These are phyloP conservation scores for Phengaris alcon DNA, from an alignment of 2,888 invertebrate species.

Conservation along the genomic window DNA sequence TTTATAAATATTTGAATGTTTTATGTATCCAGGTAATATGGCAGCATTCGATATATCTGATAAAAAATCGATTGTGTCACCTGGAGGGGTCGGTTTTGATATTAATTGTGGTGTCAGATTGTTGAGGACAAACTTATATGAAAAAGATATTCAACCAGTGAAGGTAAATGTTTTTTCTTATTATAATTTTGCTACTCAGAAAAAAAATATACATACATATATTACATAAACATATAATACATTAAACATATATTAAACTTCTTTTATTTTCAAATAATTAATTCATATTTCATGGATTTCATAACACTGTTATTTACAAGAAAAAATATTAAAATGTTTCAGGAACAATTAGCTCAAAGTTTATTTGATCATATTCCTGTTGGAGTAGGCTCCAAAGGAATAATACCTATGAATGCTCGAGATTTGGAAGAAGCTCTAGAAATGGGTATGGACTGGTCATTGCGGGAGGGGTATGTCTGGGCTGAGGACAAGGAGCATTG, in stretches of 20 bases:
- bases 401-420: constrained; percentile 98
- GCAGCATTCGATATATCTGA: constrained; percentile 98
- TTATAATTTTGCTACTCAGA: neutral
- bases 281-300: neutral
- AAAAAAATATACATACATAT: neutral
- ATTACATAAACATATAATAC: too few species aligned
- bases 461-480: constrained; percentile 99
- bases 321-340: constrained; percentile 38
- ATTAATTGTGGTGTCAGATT: constrained; percentile 99
- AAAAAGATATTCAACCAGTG: constrained; percentile 94
- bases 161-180: constrained; percentile 77
- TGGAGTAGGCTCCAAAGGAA: constrained; percentile 99
- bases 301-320: too few species aligned
- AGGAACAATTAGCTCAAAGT: constrained; percentile 97
- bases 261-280: neutral
- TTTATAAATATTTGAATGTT: constrained; percentile 30
- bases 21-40: constrained; percentile 88
- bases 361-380: constrained; percentile 99
- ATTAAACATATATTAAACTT: neutral
- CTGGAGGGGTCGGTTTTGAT: constrained; percentile 99
- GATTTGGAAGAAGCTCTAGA: constrained; percentile 98
- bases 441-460: constrained; percentile 99
- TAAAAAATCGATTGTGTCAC: constrained; percentile 95
- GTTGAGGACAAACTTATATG: constrained; percentile 94
- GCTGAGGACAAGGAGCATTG: constrained; percentile 99